Conservation (phyloP, 2,888 invertebrate species). For the Fragum sueziense region DNA sequence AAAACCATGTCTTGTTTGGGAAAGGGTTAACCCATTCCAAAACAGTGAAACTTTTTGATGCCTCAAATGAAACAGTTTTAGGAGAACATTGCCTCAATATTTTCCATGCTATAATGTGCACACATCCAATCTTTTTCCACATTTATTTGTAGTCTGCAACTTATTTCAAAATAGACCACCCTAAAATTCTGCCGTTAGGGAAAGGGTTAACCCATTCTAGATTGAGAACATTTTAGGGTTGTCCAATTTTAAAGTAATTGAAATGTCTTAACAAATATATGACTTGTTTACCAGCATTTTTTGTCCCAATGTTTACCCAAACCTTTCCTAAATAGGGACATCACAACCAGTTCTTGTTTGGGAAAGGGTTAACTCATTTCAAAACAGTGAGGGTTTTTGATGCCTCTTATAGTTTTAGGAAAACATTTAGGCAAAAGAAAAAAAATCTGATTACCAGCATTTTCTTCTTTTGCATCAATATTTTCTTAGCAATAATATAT, state of each 20-base stretch:
- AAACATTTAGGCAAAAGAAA: no score
- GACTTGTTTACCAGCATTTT: neutral
- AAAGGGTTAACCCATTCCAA: no score
- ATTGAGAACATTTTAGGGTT: neutral
- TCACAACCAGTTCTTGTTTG: no score
- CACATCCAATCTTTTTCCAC: neutral
- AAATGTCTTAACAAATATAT: neutral
- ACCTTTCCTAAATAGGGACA: no score
- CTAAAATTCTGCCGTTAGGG: neutral
- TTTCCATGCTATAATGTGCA: neutral
- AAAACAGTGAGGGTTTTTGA: neutral
- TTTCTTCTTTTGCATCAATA: no score
- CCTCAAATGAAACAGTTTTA: neutral
- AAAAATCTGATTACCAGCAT: no score
- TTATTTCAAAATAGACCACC: neutral
- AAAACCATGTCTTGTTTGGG: no score
- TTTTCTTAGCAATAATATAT: no score
- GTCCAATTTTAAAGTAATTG: neutral
- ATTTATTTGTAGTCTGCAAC: neutral
- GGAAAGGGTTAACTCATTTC: neutral
- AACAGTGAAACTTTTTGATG: no score
- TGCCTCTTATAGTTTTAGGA: no score
- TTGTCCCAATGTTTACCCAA: neutral
- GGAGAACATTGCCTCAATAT: neutral
- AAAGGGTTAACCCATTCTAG: neutral